phyloP scores from a whole-genome alignment of 2,888 invertebrate species.

The Mellilla xanthometata region DNA sequence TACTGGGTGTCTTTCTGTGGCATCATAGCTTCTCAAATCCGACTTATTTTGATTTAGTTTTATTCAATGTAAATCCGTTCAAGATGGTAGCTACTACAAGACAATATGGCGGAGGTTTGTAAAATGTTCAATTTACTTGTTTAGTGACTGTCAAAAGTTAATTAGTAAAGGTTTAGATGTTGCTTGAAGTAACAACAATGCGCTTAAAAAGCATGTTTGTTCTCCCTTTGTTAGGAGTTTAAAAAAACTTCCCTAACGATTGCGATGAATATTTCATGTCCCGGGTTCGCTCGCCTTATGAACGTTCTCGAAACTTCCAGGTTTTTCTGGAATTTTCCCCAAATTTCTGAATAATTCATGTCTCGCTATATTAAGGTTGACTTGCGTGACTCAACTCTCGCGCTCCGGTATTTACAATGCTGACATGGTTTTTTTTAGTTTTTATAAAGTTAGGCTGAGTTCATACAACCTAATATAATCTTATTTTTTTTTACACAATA shows the following conservation, averaged over 20 bases:
- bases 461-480: no score
- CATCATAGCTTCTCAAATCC: no score
- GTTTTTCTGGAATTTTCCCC: constrained; percentile 38
- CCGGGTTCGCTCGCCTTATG: constrained; percentile 25
- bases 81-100: no score
- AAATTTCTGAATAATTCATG: constrained; percentile 45
- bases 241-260: constrained; percentile 39
- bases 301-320: constrained; percentile 41
- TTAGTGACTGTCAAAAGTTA: no score
- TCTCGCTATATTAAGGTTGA: constrained; percentile 17
- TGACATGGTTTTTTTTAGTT: constrained; percentile 10
- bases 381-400: constrained; percentile 19
- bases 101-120: no score
- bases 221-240: constrained; percentile 33
- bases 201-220: constrained; percentile 28
- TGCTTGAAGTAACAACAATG: no score
- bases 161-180: no score
- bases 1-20: no score
- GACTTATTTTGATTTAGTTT: no score
- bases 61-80: no score
- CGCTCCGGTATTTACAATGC: constrained; percentile 12
- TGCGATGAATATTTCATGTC: constrained; percentile 38
- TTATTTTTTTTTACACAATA: no score
- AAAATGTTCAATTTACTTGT: no score
- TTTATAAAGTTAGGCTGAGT: not conserved